Evolutionary conservation across 2,888 invertebrate genomes (phyloP).

Genomic region (Cordylochernes scorpioides): DNA sequence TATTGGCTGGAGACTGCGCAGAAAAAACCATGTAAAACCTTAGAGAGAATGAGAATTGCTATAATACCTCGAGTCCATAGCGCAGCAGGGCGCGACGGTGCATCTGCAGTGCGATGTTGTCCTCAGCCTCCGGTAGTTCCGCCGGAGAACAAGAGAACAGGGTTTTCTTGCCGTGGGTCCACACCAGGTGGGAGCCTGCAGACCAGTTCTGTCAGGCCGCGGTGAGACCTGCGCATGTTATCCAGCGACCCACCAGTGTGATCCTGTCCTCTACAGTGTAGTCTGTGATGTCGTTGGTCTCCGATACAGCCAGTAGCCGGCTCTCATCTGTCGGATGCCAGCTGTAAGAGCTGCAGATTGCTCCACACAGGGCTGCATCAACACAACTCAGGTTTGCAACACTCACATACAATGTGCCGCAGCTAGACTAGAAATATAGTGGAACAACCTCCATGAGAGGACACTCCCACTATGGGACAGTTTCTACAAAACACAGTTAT

Average conservation of each 20-base stretch:
- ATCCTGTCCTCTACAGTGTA: constrained; percentile 52
- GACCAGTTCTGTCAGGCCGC: constrained; percentile 31
- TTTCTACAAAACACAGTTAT: too few relatives aligned
- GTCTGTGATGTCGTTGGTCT: constrained; percentile 37
- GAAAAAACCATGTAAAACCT: too few relatives aligned
- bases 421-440: too few relatives aligned
- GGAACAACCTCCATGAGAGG: too few relatives aligned
- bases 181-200: constrained; percentile 38
- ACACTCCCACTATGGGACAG: too few relatives aligned
- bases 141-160: too few relatives aligned
- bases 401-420: too few relatives aligned
- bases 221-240: background rate
- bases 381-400: too few relatives aligned
- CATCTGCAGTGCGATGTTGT: constrained; percentile 45
- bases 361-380: too few relatives aligned
- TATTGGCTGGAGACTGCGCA: too few relatives aligned
- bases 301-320: constrained; percentile 38
- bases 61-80: constrained; percentile 46
- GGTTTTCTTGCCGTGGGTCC: constrained; percentile 51
- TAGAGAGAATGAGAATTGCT: constrained; percentile 1
- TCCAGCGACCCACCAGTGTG: constrained; percentile 27
- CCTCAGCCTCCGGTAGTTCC: constrained; percentile 28
- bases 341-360: too few relatives aligned
- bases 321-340: constrained; percentile 68
- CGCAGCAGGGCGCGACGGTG: constrained; percentile 39